Percentiles rank a stretch among this genome's conserved stretches.
Evolutionary conservation across 2,888 invertebrate species (phyloP).

Genomic region (Acrobasis consociella): DNA sequence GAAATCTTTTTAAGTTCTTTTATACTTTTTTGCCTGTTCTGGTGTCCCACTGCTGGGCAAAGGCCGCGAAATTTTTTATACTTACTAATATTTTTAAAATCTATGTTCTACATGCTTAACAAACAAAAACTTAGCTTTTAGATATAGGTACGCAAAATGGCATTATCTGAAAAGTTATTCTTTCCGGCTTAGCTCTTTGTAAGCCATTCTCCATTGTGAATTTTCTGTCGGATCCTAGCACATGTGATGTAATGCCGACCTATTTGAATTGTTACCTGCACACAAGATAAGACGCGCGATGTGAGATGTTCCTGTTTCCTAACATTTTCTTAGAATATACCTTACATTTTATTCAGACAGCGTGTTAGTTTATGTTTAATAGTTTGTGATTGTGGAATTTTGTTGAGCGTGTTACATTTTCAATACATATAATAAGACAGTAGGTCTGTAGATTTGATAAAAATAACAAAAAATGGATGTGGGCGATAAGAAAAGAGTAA

Average conservation of each 20-base stretch:
- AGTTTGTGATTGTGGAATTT: background rate
- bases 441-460: no score
- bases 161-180: conserved; percentile 28
- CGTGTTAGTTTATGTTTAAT: no score
- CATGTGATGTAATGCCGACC: conserved; percentile 10
- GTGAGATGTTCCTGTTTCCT: conserved; percentile 5
- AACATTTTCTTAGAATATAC: conserved; percentile 6
- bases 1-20: no score
- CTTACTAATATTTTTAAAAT: no score
- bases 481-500: no score
- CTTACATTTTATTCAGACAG: conserved; percentile 10
- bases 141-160: background rate
- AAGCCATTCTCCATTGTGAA: conserved; percentile 29
- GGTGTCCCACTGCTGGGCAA: no score
- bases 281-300: conserved; percentile 8
- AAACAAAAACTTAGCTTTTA: background rate
- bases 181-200: conserved; percentile 32
- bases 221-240: conserved; percentile 17
- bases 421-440: no score
- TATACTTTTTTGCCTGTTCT: no score
- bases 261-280: conserved; percentile 18
- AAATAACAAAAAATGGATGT: no score
- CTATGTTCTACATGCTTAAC: no score
- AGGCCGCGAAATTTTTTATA: no score
- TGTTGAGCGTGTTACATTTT: background rate